Conservation (phyloP, 2,888 invertebrate genomes). For the Amphipyra tragopoginis region DNA sequence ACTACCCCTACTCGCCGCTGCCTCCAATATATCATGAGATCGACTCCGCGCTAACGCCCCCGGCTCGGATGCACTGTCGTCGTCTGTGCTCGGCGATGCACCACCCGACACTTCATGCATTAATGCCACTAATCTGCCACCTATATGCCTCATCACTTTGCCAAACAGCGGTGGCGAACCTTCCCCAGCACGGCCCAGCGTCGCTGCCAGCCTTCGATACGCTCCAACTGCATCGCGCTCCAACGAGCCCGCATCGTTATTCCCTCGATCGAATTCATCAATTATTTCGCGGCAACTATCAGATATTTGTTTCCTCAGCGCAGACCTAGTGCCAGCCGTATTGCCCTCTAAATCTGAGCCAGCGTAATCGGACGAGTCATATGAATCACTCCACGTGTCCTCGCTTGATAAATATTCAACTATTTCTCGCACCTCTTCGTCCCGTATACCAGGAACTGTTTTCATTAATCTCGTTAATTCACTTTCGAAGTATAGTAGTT, state of each 20-base stretch:
- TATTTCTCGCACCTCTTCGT: slow-evolving; percentile 97
- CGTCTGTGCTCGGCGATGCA: slow-evolving; percentile 93
- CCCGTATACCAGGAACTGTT: slow-evolving; percentile 97
- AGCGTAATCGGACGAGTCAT: slow-evolving; percentile 97
- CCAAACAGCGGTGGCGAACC: slow-evolving; percentile 95
- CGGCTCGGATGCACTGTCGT: slow-evolving; percentile 93
- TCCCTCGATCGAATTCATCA: slow-evolving; percentile 95
- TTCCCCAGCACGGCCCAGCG: slow-evolving; percentile 93
- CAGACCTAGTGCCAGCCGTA: slow-evolving; percentile 90
- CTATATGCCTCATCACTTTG: slow-evolving; percentile 97
- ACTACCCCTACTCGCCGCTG: slow-evolving; percentile 89
- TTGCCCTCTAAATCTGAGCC: slow-evolving; percentile 95
- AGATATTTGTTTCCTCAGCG: slow-evolving; percentile 95
- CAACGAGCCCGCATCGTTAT: slow-evolving; percentile 89
- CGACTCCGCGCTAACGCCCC: slow-evolving; percentile 93
- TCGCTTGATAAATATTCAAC: slow-evolving; percentile 97
- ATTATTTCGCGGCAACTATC: slow-evolving; percentile 97
- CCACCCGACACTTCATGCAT: slow-evolving; percentile 98
- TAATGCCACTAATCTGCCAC: slow-evolving; percentile 95
- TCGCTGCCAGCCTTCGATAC: slow-evolving; percentile 96
- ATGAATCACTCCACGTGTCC: slow-evolving; percentile 98
- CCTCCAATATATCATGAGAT: slow-evolving; percentile 94
- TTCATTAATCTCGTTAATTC: slow-evolving; percentile 97
- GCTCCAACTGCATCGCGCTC: slow-evolving; percentile 95
- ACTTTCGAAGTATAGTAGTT: slow-evolving; percentile 96